Evolutionary conservation across 2,113 vertebrate genomes (phyloP), one percentile per base, ranked within the genome.

Genomic region (Pardalotus punctatus): DNA sequence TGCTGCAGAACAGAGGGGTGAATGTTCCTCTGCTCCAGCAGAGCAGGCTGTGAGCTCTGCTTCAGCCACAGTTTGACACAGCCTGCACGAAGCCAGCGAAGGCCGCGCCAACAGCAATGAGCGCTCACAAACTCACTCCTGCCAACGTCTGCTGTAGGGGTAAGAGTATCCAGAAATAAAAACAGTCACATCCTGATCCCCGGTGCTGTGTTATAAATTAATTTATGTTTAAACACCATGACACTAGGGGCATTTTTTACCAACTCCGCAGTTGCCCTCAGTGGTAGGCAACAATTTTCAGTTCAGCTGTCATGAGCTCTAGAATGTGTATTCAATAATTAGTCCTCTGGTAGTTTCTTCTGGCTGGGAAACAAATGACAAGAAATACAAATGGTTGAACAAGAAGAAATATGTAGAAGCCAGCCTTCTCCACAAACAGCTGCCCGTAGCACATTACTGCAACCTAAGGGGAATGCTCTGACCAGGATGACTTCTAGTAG

Each of bases 251-350:
- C 64, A n/a, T 83, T 92, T 95, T 94, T 88, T 66, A 95, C 76
- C 67, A 94, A 8, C 76, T 81, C 95, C 25, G 54, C 91, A 93
- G 90, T 51, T 94, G 90, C 94, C 93, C 94, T 95, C 88, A 86
- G 91, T 73, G 60, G 95, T 88, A 94, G 80, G 91, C 86, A 95
- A 83, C 82, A 86, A 92, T 86, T 79, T 96, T 93, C 93, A 94
- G 64, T 86, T 96, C 82, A 90, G 85, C 92, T 90, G 94, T 83
- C 93, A 74, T 22, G 71, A 88, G 80, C 58, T 92, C 85, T 90
- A 94, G 79, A 77, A 56, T 40, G 60, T n/a, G 76, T 38, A 90
- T 71, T 94, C 93, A 94, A 60, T 93, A 93, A 96, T 92, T 96
- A 94, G 88, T 93, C 90, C 94, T 90, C 60, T 93, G 79, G 71